These are phyloP conservation scores for Drosophila antonietae DNA, from an alignment of 2,888 invertebrate genomes.

Conservation along the genomic window DNA sequence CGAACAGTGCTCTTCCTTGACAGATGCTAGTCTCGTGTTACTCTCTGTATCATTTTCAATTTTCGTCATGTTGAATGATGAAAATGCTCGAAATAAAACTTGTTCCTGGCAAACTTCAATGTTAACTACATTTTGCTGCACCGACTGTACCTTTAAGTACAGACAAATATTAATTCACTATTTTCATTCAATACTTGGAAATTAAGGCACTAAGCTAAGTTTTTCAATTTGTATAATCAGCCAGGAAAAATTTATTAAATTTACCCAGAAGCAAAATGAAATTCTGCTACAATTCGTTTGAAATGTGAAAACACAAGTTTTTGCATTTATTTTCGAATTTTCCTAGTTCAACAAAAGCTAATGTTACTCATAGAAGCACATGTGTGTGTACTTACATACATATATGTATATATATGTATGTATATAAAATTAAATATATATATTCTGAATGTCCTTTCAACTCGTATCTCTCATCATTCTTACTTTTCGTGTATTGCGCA, in stretches of 20 bases:
- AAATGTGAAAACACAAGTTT: too few relatives aligned
- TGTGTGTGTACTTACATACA: neutral
- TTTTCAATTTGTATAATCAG: conserved; percentile 3
- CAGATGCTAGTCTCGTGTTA: neutral
- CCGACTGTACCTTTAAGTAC: neutral
- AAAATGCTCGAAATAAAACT: neutral
- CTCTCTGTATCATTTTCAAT: neutral
- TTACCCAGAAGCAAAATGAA: neutral
- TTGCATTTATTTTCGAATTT: conserved; percentile 4
- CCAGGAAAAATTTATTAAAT: neutral
- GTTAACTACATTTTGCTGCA: neutral
- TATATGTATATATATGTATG: neutral
- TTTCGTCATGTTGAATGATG: neutral
- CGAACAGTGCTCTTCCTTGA: neutral
- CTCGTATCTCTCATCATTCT: neutral
- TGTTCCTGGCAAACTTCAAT: neutral
- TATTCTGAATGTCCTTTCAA: neutral
- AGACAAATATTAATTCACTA: neutral
- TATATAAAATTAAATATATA: neutral
- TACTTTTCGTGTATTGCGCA: neutral
- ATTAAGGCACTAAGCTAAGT: neutral
- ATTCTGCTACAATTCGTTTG: conserved; percentile 1
- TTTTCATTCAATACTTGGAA: neutral
- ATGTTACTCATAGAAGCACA: neutral
- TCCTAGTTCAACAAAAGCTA: conserved; percentile 1